These are phyloP conservation scores for Nemurella pictetii DNA, from an alignment of 2,888 invertebrate species.

Conservation along the genomic window DNA sequence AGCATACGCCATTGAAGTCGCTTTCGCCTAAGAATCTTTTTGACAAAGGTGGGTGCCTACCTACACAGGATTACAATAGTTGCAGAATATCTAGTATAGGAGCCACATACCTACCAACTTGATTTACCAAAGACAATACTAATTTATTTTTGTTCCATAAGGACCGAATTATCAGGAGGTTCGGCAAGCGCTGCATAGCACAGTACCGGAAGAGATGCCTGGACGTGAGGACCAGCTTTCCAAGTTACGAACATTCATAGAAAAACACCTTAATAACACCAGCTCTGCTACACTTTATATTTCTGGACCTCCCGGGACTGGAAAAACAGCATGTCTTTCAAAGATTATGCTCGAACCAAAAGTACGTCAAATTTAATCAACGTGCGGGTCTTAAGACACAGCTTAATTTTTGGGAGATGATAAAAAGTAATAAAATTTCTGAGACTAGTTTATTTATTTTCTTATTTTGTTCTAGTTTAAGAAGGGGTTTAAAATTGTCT, in stretches of 20 bases:
- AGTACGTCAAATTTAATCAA: conserved; percentile 52
- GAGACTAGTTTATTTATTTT: too few species aligned
- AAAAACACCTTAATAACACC: conserved; percentile 63
- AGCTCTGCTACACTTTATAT: conserved; percentile 86
- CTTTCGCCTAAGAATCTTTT: conserved; percentile 37
- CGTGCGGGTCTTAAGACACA: too few species aligned
- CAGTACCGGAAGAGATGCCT: conserved; percentile 59
- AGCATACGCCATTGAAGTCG: not conserved
- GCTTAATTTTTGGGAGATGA: too few species aligned
- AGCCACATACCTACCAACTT: not conserved
- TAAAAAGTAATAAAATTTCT: too few species aligned
- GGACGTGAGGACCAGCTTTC: conserved; percentile 80
- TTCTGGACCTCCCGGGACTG: conserved; percentile 96
- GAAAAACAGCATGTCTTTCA: conserved; percentile 88
- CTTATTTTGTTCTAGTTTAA: conserved; percentile 48
- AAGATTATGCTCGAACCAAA: conserved; percentile 69
- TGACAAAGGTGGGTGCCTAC: conserved; percentile 28
- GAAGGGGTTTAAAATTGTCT: conserved; percentile 65
- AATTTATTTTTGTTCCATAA: not conserved
- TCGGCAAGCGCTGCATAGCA: conserved; percentile 58
- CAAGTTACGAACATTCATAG: conserved; percentile 70
- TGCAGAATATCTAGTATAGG: not conserved
- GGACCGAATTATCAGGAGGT: conserved; percentile 45
- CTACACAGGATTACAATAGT: not conserved
- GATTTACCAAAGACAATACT: not conserved